Evolutionary conservation across 2,113 vertebrate genomes (phyloP).

Genomic region (Hippocampus zosterae): DNA sequence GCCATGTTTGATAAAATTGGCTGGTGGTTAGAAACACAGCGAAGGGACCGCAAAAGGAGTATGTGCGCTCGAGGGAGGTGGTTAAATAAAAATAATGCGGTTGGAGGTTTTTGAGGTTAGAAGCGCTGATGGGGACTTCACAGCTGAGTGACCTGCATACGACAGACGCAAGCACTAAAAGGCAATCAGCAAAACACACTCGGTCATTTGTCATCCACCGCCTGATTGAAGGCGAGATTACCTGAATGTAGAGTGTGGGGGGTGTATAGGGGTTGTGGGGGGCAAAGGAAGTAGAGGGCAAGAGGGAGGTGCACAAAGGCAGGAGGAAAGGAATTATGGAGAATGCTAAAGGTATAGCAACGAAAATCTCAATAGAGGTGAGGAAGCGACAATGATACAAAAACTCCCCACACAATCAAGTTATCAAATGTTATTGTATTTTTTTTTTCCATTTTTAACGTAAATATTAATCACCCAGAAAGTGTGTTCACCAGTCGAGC

Average conservation of each 20-base stretch:
- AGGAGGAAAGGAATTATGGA: conserved; percentile 21
- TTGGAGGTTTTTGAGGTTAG: neutral
- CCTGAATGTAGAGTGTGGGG: conserved; percentile 19
- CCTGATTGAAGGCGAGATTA: conserved; percentile 36
- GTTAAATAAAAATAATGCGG: neutral
- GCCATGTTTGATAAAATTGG: conserved; percentile 12
- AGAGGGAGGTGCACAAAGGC: conserved; percentile 1
- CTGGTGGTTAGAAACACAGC: neutral
- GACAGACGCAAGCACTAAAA: conserved; percentile 65
- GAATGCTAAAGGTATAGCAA: neutral
- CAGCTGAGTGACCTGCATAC: conserved; percentile 63
- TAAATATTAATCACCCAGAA: no score
- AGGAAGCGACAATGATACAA: no score
- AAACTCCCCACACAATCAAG: no score
- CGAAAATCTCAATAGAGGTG: no score
- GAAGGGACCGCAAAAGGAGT: neutral
- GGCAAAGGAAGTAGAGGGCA: neutral
- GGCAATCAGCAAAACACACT: conserved; percentile 53
- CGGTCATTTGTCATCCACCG: conserved; percentile 41
- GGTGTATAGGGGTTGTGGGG: neutral
- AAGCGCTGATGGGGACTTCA: conserved; percentile 20
- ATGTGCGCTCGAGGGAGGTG: neutral
- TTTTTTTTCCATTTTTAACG: no score
- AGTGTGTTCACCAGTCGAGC: no score
- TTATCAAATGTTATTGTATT: no score